These are phyloP conservation scores for Bombus breviceps DNA, from an alignment of 1,140 invertebrate species.

Conservation along the genomic window DNA sequence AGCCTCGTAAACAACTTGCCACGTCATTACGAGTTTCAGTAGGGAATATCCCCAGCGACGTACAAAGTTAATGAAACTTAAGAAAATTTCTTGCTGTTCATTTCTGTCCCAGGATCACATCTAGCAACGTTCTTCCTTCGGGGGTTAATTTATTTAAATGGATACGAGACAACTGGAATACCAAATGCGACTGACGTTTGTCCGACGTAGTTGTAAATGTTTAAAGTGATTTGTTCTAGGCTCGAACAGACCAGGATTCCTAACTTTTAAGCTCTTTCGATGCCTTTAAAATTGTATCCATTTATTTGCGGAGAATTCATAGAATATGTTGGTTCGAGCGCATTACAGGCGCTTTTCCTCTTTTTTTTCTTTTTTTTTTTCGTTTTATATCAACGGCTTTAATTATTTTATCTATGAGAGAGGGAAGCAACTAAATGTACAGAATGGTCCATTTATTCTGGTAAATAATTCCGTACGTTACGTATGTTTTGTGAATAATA, in stretches of 20 bases:
- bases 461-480: not conserved
- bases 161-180: not conserved
- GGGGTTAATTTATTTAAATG: constrained; percentile 23
- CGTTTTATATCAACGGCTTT: too few relatives aligned
- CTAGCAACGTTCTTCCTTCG: not conserved
- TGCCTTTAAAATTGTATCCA: too few relatives aligned
- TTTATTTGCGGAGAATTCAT: too few relatives aligned
- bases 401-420: not conserved
- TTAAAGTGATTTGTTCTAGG: not conserved
- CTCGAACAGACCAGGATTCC: not conserved
- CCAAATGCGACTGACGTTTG: not conserved
- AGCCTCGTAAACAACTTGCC: constrained; percentile 56
- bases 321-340: too few relatives aligned
- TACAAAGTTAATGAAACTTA: constrained; percentile 55
- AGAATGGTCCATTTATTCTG: not conserved
- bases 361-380: too few relatives aligned
- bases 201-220: not conserved
- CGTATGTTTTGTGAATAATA: too few relatives aligned
- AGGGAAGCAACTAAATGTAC: not conserved
- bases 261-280: not conserved
- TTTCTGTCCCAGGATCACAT: not conserved
- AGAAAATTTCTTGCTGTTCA: constrained; percentile 12
- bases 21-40: constrained; percentile 57
- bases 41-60: constrained; percentile 30
- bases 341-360: too few relatives aligned